A percentile compares a stretch with the other conserved stretches of the same genome.
phyloP scores from a whole-genome alignment of 2,113 vertebrate genomes.

The Strigops habroptila region DNA sequence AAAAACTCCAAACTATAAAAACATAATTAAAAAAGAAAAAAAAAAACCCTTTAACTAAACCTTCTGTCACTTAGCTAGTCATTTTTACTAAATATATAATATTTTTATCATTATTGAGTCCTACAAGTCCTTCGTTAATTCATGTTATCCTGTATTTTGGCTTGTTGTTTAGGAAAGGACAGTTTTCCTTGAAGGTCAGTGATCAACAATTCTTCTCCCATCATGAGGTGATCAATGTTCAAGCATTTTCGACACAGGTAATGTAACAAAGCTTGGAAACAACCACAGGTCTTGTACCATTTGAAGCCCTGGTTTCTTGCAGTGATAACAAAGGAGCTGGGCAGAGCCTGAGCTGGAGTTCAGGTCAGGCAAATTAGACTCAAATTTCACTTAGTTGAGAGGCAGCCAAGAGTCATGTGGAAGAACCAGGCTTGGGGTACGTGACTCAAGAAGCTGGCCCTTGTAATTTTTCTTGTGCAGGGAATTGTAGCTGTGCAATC shows the following conservation, averaged over 20 bases:
- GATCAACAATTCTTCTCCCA: constrained; percentile 81
- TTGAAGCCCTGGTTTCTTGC: neutral
- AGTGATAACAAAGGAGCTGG: neutral
- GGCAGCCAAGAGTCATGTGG: neutral
- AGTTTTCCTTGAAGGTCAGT: constrained; percentile 80
- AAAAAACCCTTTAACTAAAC: neutral
- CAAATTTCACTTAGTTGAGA: neutral
- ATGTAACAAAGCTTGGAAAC: neutral
- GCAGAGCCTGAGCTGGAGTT: neutral
- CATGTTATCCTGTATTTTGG: neutral
- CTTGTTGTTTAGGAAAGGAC: constrained; percentile 76
- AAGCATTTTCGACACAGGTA: constrained; percentile 90
- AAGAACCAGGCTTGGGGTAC: neutral
- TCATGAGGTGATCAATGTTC: constrained; percentile 75
- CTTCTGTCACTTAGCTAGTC: neutral
- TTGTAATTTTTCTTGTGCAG: neutral
- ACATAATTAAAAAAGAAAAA: neutral
- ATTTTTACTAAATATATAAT: neutral
- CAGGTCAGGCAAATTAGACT: neutral
- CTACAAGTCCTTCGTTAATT: neutral
- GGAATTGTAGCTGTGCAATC: neutral
- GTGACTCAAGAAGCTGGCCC: neutral
- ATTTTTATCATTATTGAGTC: neutral
- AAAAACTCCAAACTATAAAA: neutral
- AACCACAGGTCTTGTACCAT: neutral